These are phyloP conservation scores for Panurus biarmicus DNA, from an alignment of 2,113 vertebrate species.

Conservation along the genomic window DNA sequence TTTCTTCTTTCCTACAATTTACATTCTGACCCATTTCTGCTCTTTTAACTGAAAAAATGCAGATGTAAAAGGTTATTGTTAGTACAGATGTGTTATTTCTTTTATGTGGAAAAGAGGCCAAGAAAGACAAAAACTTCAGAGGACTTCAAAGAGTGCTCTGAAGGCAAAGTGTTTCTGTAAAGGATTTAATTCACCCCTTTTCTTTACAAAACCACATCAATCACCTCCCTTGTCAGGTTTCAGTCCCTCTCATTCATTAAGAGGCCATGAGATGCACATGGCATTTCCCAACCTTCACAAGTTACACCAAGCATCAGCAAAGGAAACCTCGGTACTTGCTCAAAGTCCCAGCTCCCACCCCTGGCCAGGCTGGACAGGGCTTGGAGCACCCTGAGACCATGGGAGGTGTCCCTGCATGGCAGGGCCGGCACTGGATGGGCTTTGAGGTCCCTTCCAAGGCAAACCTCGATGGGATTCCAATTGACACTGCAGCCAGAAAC, in stretches of 20 bases:
- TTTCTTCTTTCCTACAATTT: background rate
- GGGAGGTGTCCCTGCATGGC: background rate
- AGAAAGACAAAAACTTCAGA: background rate
- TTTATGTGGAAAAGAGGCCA: background rate
- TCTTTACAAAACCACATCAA: background rate
- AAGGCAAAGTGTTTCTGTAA: background rate
- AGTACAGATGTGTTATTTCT: background rate
- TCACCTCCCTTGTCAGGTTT: background rate
- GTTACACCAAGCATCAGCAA: background rate
- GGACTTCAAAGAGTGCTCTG: background rate
- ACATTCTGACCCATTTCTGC: background rate
- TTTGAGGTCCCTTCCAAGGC: background rate
- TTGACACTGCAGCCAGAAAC: background rate
- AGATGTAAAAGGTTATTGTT: background rate
- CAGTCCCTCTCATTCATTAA: background rate
- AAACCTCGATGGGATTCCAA: background rate
- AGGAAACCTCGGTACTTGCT: background rate
- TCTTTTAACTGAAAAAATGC: background rate
- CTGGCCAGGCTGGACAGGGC: background rate
- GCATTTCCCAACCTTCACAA: background rate
- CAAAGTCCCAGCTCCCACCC: background rate
- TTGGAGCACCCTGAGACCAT: accelerated
- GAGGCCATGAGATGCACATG: accelerated
- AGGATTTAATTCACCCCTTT: background rate
- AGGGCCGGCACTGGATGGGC: background rate